These are phyloP conservation scores for Girardinus metallicus DNA, from an alignment of 2,797 vertebrate species.

Conservation along the genomic window DNA sequence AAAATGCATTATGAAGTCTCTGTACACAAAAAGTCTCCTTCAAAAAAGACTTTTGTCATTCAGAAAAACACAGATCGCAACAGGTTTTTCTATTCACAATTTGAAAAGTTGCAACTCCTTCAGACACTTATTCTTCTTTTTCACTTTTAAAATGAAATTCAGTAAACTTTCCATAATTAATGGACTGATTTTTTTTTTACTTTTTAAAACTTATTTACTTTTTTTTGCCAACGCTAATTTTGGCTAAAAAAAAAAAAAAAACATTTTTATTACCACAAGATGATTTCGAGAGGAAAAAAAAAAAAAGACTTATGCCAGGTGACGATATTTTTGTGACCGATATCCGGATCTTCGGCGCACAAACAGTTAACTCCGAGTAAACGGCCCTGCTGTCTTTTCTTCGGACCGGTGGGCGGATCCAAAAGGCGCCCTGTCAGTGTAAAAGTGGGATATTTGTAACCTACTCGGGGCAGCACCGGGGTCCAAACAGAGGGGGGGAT, in stretches of 20 bases:
- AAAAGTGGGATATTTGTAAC: conserved; percentile 36
- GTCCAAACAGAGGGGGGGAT: conserved; percentile 22
- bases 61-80: background rate
- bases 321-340: conserved; percentile 19
- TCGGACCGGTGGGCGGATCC: conserved; percentile 51
- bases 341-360: background rate
- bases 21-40: too few relatives aligned
- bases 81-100: background rate
- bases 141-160: background rate
- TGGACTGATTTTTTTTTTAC: too few relatives aligned
- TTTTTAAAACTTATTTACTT: too few relatives aligned
- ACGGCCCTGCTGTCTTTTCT: conserved; percentile 22
- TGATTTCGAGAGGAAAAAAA: too few relatives aligned
- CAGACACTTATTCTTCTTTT: background rate
- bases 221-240: too few relatives aligned
- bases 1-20: too few relatives aligned
- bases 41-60: too few relatives aligned
- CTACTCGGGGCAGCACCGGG: background rate
- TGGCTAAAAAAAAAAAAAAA: too few relatives aligned
- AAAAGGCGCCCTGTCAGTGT: conserved; percentile 1
- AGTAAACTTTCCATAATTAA: too few relatives aligned
- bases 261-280: too few relatives aligned
- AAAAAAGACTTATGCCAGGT: too few relatives aligned
- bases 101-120: background rate
- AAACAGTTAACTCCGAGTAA: conserved; percentile 54